Evolutionary conservation across 2,888 invertebrate genomes (phyloP).

Genomic region (Drosophila bunnanda): DNA sequence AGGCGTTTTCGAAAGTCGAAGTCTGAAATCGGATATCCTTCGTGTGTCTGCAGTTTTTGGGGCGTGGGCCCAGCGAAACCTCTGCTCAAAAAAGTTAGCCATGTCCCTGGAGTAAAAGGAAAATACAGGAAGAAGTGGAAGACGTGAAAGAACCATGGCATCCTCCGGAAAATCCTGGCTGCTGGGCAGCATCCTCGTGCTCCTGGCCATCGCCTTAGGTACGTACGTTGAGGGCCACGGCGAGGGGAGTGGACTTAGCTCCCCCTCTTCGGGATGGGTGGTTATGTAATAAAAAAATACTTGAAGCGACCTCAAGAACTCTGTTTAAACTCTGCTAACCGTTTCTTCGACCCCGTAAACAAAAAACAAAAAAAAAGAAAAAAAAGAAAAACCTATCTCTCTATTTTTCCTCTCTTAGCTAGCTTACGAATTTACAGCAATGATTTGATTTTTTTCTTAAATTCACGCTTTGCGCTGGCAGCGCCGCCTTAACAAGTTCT

Average conservation of each 20-base stretch:
- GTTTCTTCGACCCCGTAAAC: constrained; percentile 30
- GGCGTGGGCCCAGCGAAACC: constrained; percentile 43
- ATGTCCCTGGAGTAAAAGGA: constrained; percentile 49
- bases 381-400: constrained; percentile 35
- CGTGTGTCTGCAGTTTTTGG: constrained; percentile 36
- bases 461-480: constrained; percentile 74
- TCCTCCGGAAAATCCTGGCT: constrained; percentile 42
- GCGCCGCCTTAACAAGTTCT: constrained; percentile 81
- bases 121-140: background rate
- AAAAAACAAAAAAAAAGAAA: constrained; percentile 16
- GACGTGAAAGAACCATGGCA: constrained; percentile 53
- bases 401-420: constrained; percentile 43
- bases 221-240: constrained; percentile 51
- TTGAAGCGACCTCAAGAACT: constrained; percentile 14
- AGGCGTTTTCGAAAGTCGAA: background rate
- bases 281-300: constrained; percentile 59
- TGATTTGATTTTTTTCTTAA: constrained; percentile 84
- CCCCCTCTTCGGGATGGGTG: constrained; percentile 20
- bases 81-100: constrained; percentile 10
- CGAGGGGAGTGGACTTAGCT: constrained; percentile 21
- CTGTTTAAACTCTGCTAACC: constrained; percentile 37
- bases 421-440: constrained; percentile 68
- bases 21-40: constrained; percentile 6
- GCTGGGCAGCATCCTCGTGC: constrained; percentile 60
- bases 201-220: constrained; percentile 72